Base-by-base conservation (phyloP, 2,888 invertebrate species). In the Drosophila tripunctata region DNA sequence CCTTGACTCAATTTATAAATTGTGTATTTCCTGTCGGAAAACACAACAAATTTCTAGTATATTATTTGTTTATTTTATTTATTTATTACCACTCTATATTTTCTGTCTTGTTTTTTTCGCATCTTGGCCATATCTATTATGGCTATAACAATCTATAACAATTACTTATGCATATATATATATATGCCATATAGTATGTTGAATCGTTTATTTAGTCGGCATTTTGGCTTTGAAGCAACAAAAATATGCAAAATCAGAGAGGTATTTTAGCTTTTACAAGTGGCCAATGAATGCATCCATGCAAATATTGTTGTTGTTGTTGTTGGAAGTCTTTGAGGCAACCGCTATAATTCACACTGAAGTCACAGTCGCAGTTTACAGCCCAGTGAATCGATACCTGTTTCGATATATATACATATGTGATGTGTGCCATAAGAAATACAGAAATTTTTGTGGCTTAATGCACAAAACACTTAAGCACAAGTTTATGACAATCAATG, bases 401-500 rank as follows among this genome's bases (percentile, higher is more conserved):
- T 60, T 75, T 68, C 52, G 44, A 52, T 67, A 56, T 43, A 41
- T n/a, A n/a, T n/a, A n/a, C n/a, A n/a, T n/a, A n/a, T n/a, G n/a
- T 55, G 58, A 50, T 48, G 63, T 50, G 44, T 27, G 27, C 27
- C 10, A n/a, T n/a, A n/a, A n/a, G 24, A 38, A 12, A 21, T 55
- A 41, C 43, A 51, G 35, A 48, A 38, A 61, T 27, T 41, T 14
- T 17, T 62, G 31, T 7, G 52, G 33, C 67, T 71, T 67, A 67
- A 71, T 71, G 67, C 64, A 67, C 58, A 30, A 71, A 68, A 68
- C 75, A 75, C 65, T 75, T 75, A 75, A 64, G 51, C 75, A 65
- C n/a, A 74, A 74, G 40, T 75, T 75, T 72, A 72, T 72, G 65
- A 72, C 72, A 72, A 72, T 72, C 55, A n/a, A 14, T 15, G 45